Percentiles rank a stretch among this genome's conserved stretches.
phyloP scores from a whole-genome alignment of 2,888 invertebrate genomes.

The Branchipolynoe longqiensis region DNA sequence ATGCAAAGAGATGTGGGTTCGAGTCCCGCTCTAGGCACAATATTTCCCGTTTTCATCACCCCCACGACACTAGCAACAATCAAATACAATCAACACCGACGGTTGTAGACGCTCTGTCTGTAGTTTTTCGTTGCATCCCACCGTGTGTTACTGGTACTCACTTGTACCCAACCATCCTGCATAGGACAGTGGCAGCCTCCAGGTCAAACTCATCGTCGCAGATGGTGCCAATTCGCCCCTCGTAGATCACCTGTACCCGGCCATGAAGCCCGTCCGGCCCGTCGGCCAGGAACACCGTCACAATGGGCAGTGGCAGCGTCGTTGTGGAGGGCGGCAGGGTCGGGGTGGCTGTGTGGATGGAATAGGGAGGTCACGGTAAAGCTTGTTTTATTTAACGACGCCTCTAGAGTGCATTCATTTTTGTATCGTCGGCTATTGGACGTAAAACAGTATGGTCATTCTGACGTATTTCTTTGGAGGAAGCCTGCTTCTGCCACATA shows the following conservation, averaged over 20 bases:
- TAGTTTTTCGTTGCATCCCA: too few relatives aligned
- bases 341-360: not conserved
- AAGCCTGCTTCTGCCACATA: too few relatives aligned
- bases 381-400: not conserved
- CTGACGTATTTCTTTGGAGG: too few relatives aligned
- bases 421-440: too few relatives aligned
- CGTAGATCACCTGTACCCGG: slow-evolving; percentile 6
- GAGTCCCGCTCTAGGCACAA: too few relatives aligned
- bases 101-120: too few relatives aligned
- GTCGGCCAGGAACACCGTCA: not conserved
- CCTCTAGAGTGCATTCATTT: not conserved
- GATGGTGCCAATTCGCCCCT: slow-evolving; percentile 13
- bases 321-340: not conserved
- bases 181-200: slow-evolving; percentile 30
- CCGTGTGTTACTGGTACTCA: slow-evolving; percentile 1
- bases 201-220: slow-evolving; percentile 50
- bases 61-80: too few relatives aligned
- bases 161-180: slow-evolving; percentile 52
- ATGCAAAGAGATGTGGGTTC: too few relatives aligned
- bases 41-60: too few relatives aligned
- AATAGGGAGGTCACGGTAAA: not conserved
- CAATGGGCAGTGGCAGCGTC: not conserved
- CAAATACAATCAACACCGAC: too few relatives aligned
- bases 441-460: too few relatives aligned
- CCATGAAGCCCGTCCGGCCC: slow-evolving; percentile 17